A percentile compares a stretch with the other conserved stretches of the same genome.
phyloP scores from a whole-genome alignment of 2,888 invertebrate species.

The Carabus problematicus region DNA sequence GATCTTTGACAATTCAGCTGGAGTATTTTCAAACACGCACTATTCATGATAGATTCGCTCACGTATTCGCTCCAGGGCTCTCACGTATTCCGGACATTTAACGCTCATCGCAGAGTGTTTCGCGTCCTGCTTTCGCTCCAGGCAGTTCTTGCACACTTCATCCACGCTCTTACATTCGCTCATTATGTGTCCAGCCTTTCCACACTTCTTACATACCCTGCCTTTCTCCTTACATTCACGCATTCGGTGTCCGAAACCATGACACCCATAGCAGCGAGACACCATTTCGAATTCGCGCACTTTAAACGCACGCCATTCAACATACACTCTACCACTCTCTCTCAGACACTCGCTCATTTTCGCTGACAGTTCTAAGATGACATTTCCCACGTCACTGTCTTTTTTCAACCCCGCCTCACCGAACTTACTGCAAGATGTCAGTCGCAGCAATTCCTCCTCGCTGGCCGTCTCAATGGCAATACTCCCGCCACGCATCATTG shows the following conservation, averaged over 20 bases:
- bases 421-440: too few species aligned
- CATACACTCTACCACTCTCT: too few species aligned
- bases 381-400: too few species aligned
- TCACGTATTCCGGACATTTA: not conserved
- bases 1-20: not conserved
- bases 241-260: not conserved
- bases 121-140: too few species aligned
- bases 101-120: not conserved
- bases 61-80: not conserved
- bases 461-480: not conserved
- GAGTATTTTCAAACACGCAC: not conserved
- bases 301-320: too few species aligned
- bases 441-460: too few species aligned
- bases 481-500: too few species aligned
- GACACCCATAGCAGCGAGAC: not conserved
- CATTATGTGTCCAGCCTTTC: not conserved
- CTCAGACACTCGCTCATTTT: too few species aligned
- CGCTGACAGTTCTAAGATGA: too few species aligned
- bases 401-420: not conserved
- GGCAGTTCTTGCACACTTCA: not conserved
- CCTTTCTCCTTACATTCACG: not conserved
- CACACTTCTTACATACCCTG: not conserved
- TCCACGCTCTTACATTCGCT: not conserved
- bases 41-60: not conserved
- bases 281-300: too few species aligned